These are phyloP conservation scores for Coranthus polyacanthus DNA, from an alignment of 2,797 vertebrate species.

Conservation along the genomic window DNA sequence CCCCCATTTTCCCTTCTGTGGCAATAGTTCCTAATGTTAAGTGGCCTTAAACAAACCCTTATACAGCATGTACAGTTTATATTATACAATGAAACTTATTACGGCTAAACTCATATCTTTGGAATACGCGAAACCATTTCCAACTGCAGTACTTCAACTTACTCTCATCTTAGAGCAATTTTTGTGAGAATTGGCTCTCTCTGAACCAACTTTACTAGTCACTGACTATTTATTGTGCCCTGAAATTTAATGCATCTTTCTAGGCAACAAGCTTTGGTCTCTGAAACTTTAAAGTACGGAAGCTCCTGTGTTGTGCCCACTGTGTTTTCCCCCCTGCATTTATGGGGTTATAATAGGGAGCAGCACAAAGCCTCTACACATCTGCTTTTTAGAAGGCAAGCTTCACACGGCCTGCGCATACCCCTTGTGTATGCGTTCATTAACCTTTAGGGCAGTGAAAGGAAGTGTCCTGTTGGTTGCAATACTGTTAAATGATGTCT, in stretches of 20 bases:
- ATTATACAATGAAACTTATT: too few species aligned
- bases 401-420: slow-evolving; percentile 49
- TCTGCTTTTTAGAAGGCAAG: slow-evolving; percentile 71
- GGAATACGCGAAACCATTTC: too few species aligned
- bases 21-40: slow-evolving; percentile 31
- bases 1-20: slow-evolving; percentile 55
- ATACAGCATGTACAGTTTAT: slow-evolving; percentile 33
- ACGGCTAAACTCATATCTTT: background rate
- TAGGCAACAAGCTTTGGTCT: slow-evolving; percentile 41
- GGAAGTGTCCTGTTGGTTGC: slow-evolving; percentile 66
- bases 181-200: background rate
- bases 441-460: slow-evolving; percentile 65
- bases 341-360: slow-evolving; percentile 65
- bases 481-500: slow-evolving; percentile 65
- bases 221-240: slow-evolving; percentile 39
- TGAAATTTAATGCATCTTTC: slow-evolving; percentile 58
- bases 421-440: slow-evolving; percentile 58
- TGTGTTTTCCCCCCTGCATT: slow-evolving; percentile 60
- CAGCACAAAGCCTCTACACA: slow-evolving; percentile 66
- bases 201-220: too few species aligned
- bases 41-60: slow-evolving; percentile 36
- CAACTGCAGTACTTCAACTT: slow-evolving; percentile 6
- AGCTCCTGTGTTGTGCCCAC: slow-evolving; percentile 52
- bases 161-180: background rate
- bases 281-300: slow-evolving; percentile 64